phyloP scores from a whole-genome alignment of 2,113 vertebrate genomes.

The Saiga tatarica region DNA sequence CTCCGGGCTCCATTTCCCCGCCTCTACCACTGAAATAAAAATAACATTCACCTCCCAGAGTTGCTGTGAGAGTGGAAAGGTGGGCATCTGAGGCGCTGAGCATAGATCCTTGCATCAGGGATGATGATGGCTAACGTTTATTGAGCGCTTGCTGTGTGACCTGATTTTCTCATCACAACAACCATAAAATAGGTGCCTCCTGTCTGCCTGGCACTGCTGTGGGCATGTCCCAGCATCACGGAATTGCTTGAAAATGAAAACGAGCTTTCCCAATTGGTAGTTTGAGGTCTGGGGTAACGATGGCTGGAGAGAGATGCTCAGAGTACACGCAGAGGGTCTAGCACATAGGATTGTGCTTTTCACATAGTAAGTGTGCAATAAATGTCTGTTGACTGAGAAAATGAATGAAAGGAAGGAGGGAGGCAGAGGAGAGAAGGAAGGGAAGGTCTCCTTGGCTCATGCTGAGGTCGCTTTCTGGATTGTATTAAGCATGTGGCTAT shows the following conservation, averaged over 20 bases:
- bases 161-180: neutral
- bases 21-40: neutral
- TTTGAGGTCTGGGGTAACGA: neutral
- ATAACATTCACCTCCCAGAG: neutral
- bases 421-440: neutral
- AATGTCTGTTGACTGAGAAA: neutral
- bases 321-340: neutral
- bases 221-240: neutral
- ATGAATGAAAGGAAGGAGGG: neutral
- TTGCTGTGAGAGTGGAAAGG: neutral
- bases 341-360: neutral
- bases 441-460: neutral
- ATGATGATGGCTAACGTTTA: neutral
- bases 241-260: neutral
- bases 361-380: neutral
- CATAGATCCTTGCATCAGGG: neutral
- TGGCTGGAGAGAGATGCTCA: neutral
- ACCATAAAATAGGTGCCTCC: neutral
- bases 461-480: neutral
- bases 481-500: neutral
- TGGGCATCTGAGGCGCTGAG: neutral
- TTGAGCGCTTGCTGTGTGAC: neutral
- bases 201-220: neutral
- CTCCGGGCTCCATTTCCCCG: neutral
- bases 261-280: neutral